These are phyloP conservation scores for Salvelinus alpinus DNA, from an alignment of 2,113 vertebrate genomes.

Conservation along the genomic window DNA sequence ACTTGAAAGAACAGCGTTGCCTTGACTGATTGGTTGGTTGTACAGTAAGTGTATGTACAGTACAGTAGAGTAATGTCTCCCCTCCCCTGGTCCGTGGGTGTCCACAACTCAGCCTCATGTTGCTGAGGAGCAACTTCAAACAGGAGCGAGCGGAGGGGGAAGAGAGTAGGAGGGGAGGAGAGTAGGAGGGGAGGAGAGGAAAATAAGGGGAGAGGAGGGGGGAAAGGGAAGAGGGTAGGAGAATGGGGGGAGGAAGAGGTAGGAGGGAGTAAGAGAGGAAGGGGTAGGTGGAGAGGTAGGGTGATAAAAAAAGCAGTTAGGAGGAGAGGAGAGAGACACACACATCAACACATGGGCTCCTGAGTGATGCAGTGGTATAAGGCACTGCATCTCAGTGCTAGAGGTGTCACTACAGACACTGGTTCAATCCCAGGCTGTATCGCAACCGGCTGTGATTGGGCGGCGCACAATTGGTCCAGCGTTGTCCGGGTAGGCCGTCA, in stretches of 20 bases:
- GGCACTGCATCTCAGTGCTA: too few species aligned
- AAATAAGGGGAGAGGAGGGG: constrained; percentile 38
- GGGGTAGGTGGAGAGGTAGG: neutral
- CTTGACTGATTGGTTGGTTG: neutral
- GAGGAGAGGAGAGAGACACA: neutral
- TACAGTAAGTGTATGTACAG: neutral
- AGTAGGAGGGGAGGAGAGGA: constrained; percentile 16
- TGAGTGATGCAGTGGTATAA: too few species aligned
- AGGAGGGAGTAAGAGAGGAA: constrained; percentile 13
- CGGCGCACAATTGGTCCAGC: too few species aligned
- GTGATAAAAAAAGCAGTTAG: too few species aligned
- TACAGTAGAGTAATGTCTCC: neutral
- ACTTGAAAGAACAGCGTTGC: neutral
- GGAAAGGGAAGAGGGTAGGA: too few species aligned
- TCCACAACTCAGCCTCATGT: constrained; percentile 59
- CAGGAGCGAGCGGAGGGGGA: constrained; percentile 41
- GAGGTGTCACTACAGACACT: too few species aligned
- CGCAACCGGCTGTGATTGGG: too few species aligned
- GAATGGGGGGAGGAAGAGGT: too few species aligned
- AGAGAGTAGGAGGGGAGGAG: constrained; percentile 31
- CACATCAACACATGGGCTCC: constrained; percentile 55
- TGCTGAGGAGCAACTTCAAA: constrained; percentile 66
- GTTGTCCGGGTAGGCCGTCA: too few species aligned
- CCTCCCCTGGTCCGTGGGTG: constrained; percentile 50
- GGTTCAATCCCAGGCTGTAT: too few species aligned